These are phyloP conservation scores for Diorhabda carinulata DNA, from an alignment of 1,140 invertebrate species.

Conservation along the genomic window DNA sequence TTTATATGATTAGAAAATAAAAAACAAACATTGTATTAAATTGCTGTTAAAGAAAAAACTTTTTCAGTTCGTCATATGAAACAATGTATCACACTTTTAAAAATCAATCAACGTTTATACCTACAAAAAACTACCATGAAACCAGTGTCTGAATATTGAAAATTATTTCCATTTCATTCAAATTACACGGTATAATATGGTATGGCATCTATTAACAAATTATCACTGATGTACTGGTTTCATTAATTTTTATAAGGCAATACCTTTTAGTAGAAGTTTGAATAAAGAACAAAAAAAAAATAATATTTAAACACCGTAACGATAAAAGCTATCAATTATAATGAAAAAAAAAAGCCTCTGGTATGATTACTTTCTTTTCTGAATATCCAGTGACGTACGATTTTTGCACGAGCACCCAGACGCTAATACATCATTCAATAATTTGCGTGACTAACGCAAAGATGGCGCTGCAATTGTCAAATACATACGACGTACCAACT, in stretches of 20 bases:
- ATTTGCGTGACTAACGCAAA: too few species aligned
- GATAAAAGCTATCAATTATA: slow-evolving; percentile 3
- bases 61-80: too few species aligned
- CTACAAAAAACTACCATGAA: neutral
- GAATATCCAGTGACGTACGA: neutral
- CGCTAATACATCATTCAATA: too few species aligned
- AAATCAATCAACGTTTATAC: neutral
- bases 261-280: neutral
- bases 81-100: too few species aligned
- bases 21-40: too few species aligned
- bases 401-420: too few species aligned
- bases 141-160: neutral
- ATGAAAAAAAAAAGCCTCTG: neutral
- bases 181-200: slow-evolving; percentile 2
- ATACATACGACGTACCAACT: too few species aligned
- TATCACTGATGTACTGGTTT: slow-evolving; percentile 2
- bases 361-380: neutral
- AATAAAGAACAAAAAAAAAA: neutral
- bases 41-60: too few species aligned
- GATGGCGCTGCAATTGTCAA: too few species aligned
- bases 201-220: slow-evolving; percentile 2
- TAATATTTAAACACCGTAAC: slow-evolving; percentile 2
- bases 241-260: slow-evolving; percentile 3
- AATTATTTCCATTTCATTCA: slow-evolving; percentile 3
- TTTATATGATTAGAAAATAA: too few species aligned